A percentile compares a stretch with the other conserved stretches of the same genome.
These are phyloP conservation scores for Nerophis lumbriciformis DNA, from an alignment of 2,113 vertebrate genomes.

Conservation along the genomic window DNA sequence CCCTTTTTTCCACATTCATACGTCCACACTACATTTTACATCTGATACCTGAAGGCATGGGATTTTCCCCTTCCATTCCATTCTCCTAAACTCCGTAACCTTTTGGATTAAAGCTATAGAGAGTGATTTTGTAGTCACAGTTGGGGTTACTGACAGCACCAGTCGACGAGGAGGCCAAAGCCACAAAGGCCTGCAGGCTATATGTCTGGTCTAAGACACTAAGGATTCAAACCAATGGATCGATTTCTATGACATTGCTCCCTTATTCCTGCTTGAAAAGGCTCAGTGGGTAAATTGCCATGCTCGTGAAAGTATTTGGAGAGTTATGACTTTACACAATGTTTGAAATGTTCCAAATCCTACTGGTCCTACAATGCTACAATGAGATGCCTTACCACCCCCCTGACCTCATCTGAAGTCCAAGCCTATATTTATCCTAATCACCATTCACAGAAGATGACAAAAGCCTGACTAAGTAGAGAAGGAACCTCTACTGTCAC, in stretches of 20 bases:
- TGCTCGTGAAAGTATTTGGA: not conserved
- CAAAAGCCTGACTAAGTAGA: conserved; percentile 34
- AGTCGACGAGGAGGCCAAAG: conserved; percentile 14
- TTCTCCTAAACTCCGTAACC: conserved; percentile 25
- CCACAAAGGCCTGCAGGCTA: conserved; percentile 36
- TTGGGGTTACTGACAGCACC: conserved; percentile 36
- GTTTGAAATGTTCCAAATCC: conserved; percentile 34
- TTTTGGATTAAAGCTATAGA: conserved; percentile 48
- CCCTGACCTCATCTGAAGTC: conserved; percentile 34
- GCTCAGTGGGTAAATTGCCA: no score
- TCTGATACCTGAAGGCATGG: conserved; percentile 31
- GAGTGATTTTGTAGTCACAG: conserved; percentile 21
- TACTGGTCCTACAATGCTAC: conserved; percentile 28
- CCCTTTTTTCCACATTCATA: conserved; percentile 16
- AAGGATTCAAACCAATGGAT: conserved; percentile 16
- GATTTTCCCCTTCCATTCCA: conserved; percentile 15
- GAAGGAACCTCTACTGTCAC: conserved; percentile 36
- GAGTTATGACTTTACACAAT: conserved; percentile 44
- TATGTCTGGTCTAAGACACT: conserved; percentile 28
- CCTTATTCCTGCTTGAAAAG: conserved; percentile 1
- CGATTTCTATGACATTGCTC: conserved; percentile 1
- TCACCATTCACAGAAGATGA: conserved; percentile 34
- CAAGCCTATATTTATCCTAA: conserved; percentile 21
- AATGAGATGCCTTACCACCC: conserved; percentile 35
- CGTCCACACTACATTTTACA: conserved; percentile 14